Evolutionary conservation across 1,140 invertebrate genomes (phyloP), one percentile per base, ranked within the genome.

Genomic region (Zaprionus lachaisei): DNA sequence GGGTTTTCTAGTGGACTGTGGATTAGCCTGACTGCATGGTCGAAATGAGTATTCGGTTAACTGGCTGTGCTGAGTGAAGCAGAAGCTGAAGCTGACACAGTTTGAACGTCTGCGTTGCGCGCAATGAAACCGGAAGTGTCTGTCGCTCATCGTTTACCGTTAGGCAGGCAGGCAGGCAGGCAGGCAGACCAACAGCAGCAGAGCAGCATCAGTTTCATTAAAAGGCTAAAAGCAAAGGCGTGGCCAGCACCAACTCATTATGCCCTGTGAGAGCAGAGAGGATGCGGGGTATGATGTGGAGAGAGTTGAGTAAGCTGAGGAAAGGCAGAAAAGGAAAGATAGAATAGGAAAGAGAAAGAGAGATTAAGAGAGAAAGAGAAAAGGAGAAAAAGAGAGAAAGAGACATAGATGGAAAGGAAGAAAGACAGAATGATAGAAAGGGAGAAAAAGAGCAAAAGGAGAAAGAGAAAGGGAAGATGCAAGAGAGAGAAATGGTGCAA

Each of bases 121-220:
- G 72, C 78, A 83, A 87, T 83, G 80, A 86, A 80, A 71, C 80
- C 84, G 83, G 84, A 86, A 89, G 80, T 80, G 61, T 49, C 64
- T 72, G 80, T 78, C 81, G 70, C 41, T 71, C 73, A 72, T 69
- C 67, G 65, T 69, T 64, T 58, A 71, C 56, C 31, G 58, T 60
- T 77, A 81, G 79, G 41, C 41, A 47, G 41, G n/a, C 41, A 81
- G 79, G 41, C 41, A n/a, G n/a, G n/a, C 20, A 47, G 41, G n/a
- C 41, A 44, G n/a, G 6, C 41, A 17, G 14, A 38, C 72, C 38
- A 17, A 38, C 73, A 82, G n/a, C 31, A 34, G 28, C 41, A 44
- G n/a, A 47, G 72, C 69, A 73, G 51, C 73, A 82, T 76, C 79
- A 47, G 79, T 80, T 80, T 80, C 78, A 80, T 80, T 80, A 80